A percentile compares a stretch with the other conserved stretches of the same genome.
Evolutionary conservation across 2,113 vertebrate species (phyloP).

Genomic region (Falco punctatus): DNA sequence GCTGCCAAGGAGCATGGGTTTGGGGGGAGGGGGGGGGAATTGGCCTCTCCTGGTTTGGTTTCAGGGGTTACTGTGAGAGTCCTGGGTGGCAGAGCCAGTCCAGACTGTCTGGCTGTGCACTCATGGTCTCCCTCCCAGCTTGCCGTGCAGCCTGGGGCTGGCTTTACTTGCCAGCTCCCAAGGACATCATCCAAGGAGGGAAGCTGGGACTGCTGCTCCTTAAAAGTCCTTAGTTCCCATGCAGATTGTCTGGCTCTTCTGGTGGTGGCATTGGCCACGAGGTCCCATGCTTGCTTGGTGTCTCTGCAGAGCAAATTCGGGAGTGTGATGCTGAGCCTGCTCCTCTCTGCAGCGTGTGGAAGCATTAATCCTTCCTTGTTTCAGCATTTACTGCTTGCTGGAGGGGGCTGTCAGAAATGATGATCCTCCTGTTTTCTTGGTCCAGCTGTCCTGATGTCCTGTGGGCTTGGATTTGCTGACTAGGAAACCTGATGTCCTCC

Average conservation of each 20-base stretch:
- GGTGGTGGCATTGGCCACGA: neutral
- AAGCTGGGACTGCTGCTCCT: neutral
- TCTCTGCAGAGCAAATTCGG: accelerated
- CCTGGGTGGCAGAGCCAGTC: neutral
- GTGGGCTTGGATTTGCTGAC: neutral
- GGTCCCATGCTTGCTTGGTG: accelerated
- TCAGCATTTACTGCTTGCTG: neutral
- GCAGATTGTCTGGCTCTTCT: neutral
- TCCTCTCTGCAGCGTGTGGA: neutral
- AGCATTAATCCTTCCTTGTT: neutral
- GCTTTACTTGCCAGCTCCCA: neutral
- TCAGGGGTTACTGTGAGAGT: neutral
- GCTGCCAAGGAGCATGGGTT: neutral
- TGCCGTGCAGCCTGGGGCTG: neutral
- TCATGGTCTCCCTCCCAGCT: neutral
- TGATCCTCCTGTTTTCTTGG: neutral
- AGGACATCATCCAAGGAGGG: neutral
- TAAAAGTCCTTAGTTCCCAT: neutral
- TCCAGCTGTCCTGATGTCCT: neutral
- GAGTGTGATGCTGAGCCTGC: accelerated
- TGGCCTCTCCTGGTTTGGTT: neutral
- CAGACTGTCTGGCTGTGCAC: neutral
- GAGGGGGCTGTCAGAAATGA: accelerated
- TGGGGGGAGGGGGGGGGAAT: neutral
- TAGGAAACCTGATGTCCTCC: neutral